Base-by-base conservation (phyloP, 2,888 invertebrate species). In the Cepaea hortensis region DNA sequence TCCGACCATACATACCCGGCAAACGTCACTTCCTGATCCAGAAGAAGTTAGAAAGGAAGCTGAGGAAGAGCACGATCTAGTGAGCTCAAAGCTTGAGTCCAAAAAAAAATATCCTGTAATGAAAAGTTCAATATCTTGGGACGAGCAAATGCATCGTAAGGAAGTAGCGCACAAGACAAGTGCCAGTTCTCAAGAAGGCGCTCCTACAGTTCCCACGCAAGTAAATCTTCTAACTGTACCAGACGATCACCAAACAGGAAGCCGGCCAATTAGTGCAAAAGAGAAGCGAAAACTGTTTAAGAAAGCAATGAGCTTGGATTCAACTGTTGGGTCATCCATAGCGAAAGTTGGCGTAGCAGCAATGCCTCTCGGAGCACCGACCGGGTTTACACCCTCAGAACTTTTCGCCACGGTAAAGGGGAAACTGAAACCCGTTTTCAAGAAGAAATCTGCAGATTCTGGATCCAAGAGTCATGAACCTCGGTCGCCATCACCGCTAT, bases 341-440 rank as follows among this genome's bases (percentile, higher is more conserved):
- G 91, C 91, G 11, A 89, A 89, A 48, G 90, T 90, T 9, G 90
- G 90, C 3, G 89, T 91, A 48, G 85, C 89, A 5, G 89, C 88
- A 3, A 87, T 90, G 85, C 90, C 91, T 1, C 87, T 89, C 5
- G 91, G 89, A 20, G 91, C 89, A 6, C 92, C 91, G 3, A 90
- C 91, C 15, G 90, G 91, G 0, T 89, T 92, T 35, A 85, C 89
- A 0, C 90, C 91, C 11, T 89, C 90, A 61, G 92, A 92, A 35
- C 87, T 92, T 55, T 91, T 93, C 85, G 91, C 91, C 11, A 89
- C 92, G 9, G 90, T 93, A 72, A 92, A 91, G 85, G 88, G 91
- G 20, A 92, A 91, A 84, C 88, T 93, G n/a, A 90, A 90, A 84
- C 91, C 91, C n/a, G 85, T 85, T 50, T 88, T 90, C 62, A 87